phyloP scores from a whole-genome alignment of 2,888 invertebrate genomes.

The Aporophyla nigra region DNA sequence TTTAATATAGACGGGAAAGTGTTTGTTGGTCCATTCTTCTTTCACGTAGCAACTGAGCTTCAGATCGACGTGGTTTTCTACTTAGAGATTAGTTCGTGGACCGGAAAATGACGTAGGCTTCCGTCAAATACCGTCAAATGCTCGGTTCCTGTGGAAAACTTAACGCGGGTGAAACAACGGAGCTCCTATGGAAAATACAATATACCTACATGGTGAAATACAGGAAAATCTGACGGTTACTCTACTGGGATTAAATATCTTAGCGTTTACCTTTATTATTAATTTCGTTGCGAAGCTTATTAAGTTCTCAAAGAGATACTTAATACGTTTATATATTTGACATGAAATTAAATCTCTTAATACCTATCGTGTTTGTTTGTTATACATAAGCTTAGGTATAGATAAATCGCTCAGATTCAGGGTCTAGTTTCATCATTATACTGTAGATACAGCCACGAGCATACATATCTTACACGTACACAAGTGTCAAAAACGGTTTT shows the following conservation, averaged over 20 bases:
- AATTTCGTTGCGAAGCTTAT: neutral
- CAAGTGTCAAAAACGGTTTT: neutral
- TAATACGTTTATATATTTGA: neutral
- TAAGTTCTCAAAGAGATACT: slow-evolving; percentile 21
- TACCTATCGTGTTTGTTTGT: neutral
- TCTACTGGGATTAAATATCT: neutral
- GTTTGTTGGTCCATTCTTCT: neutral
- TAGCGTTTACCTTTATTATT: neutral
- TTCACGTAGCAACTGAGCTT: neutral
- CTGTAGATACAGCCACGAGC: neutral
- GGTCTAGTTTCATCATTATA: neutral
- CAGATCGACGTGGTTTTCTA: neutral
- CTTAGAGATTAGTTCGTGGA: neutral
- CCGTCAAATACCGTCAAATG: neutral
- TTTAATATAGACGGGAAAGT: neutral
- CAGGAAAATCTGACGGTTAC: slow-evolving; percentile 1
- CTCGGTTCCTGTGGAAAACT: neutral
- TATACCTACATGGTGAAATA: neutral
- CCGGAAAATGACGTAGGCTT: neutral
- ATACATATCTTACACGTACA: neutral
- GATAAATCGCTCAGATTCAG: neutral
- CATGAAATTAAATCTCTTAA: slow-evolving; percentile 3
- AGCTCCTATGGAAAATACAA: neutral
- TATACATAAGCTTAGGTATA: neutral
- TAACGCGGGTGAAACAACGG: neutral